phyloP scores from a whole-genome alignment of 2,113 vertebrate genomes.

The mouse (Mus musculus) region DNA sequence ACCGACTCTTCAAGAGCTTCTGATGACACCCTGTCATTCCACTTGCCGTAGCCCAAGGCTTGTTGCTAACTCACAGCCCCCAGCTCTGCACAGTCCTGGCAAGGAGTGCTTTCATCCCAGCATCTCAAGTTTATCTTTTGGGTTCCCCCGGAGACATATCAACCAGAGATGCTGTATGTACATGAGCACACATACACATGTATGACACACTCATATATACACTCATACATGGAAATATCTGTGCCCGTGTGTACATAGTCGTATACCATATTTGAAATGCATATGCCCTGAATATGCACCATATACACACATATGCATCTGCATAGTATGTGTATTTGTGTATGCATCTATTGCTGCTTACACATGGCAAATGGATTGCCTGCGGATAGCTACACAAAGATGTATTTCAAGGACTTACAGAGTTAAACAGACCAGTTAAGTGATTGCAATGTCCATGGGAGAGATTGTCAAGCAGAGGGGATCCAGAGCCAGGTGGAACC shows the following conservation, averaged over 20 bases:
- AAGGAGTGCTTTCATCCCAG: no score
- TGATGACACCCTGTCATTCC: background rate
- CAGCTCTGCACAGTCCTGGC: no score
- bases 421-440: background rate
- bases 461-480: background rate
- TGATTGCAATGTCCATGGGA: background rate
- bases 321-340: background rate
- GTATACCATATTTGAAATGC: no score
- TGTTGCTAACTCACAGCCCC: rapidly evolving
- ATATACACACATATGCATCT: background rate
- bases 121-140: background rate
- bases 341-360: background rate
- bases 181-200: background rate
- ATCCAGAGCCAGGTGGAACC: rapidly evolving
- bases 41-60: background rate
- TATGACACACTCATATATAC: background rate
- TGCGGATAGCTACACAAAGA: no score
- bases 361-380: background rate
- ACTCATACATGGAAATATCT: background rate
- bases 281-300: background rate
- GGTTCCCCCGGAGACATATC: background rate
- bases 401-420: background rate
- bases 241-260: background rate
- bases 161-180: no score
- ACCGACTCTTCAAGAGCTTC: background rate